Evolutionary conservation across 1,140 invertebrate species (phyloP).

Genomic region (Aphidius gifuensis): DNA sequence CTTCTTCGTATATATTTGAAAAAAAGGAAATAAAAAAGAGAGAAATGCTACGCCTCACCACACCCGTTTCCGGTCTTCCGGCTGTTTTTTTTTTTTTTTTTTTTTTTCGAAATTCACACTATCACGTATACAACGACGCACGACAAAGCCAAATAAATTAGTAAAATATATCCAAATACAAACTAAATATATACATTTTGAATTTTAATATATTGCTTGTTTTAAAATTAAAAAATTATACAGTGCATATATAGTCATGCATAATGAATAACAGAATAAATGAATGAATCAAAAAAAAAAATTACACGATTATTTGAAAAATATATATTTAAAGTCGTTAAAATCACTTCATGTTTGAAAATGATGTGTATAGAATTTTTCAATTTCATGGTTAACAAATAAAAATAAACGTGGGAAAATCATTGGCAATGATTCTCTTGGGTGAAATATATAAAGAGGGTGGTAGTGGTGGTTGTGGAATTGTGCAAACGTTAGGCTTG

Average conservation of each 20-base stretch:
- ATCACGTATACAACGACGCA: neutral
- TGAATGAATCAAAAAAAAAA: neutral
- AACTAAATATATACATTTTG: too few relatives aligned
- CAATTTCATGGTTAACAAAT: conserved; percentile 15
- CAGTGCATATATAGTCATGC: conserved; percentile 19
- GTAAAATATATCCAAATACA: too few relatives aligned
- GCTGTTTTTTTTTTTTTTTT: conserved; percentile 28
- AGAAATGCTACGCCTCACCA: conserved; percentile 16
- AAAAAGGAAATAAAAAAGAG: too few relatives aligned
- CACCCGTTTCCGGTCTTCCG: conserved; percentile 29
- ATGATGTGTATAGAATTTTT: conserved; percentile 1
- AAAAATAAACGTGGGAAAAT: conserved; percentile 16
- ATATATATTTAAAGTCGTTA: too few relatives aligned
- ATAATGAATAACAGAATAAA: neutral
- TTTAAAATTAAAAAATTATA: too few relatives aligned
- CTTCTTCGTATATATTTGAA: conserved; percentile 2
- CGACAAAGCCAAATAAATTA: too few relatives aligned
- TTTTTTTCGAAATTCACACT: conserved; percentile 5
- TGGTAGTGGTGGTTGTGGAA: neutral
- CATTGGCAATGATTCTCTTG: conserved; percentile 10
- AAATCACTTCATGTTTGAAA: too few relatives aligned
- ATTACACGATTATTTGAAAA: neutral
- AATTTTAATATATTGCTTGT: too few relatives aligned
- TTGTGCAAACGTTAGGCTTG: conserved; percentile 9
- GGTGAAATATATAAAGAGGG: neutral